A percentile compares a stretch with the other conserved stretches of the same genome.
These are phyloP conservation scores for Phainopepla nitens DNA, from an alignment of 2,113 vertebrate genomes.

Conservation along the genomic window DNA sequence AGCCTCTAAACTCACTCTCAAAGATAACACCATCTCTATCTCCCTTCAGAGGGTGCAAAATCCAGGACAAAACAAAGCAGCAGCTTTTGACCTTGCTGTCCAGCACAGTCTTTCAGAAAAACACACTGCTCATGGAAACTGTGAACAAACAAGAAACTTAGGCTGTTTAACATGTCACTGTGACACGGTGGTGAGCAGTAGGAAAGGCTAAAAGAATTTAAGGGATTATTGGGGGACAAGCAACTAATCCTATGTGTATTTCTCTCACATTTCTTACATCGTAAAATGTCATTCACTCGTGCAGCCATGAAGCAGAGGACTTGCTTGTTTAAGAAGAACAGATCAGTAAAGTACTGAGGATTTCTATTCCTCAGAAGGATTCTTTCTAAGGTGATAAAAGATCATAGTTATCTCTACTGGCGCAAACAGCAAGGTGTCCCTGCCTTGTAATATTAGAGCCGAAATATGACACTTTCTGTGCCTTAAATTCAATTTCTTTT, in stretches of 20 bases:
- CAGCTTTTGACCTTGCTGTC: constrained; percentile 51
- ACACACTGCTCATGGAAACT: not conserved
- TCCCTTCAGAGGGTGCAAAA: constrained; percentile 29
- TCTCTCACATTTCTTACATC: not conserved
- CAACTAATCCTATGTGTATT: constrained; percentile 5
- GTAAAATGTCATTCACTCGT: constrained; percentile 27
- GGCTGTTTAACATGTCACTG: constrained; percentile 19
- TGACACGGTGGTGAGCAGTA: not conserved
- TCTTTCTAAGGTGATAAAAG: constrained; percentile 50
- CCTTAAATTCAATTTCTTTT: not conserved
- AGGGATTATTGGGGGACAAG: constrained; percentile 35
- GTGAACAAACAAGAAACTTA: constrained; percentile 30
- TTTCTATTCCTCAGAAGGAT: constrained; percentile 50
- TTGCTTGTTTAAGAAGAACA: constrained; percentile 31
- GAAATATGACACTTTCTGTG: constrained; percentile 33
- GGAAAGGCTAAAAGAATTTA: constrained; percentile 36
- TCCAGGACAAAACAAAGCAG: constrained; percentile 14
- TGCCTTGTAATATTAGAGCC: constrained; percentile 23
- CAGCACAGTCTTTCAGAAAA: not conserved
- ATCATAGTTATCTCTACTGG: constrained; percentile 33
- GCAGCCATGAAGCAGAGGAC: not conserved
- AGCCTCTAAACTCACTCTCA: not conserved
- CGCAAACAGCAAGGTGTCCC: constrained; percentile 53
- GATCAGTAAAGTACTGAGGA: constrained; percentile 16
- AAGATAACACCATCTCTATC: not conserved